These are phyloP conservation scores for Aethes cnicana DNA, from an alignment of 2,888 invertebrate species.

Conservation along the genomic window DNA sequence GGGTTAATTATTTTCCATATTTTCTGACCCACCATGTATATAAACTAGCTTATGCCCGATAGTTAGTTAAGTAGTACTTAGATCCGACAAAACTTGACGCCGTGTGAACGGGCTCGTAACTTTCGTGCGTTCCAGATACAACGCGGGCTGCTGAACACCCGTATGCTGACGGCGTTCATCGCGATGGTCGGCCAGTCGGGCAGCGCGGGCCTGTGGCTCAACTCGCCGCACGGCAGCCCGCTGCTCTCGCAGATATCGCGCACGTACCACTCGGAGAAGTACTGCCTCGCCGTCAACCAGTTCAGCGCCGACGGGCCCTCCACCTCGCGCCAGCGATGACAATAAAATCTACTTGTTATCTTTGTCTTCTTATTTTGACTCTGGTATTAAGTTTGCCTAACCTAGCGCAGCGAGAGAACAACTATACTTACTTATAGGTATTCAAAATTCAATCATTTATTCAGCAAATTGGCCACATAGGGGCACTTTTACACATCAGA, in stretches of 20 bases:
- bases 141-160: slow-evolving; percentile 66
- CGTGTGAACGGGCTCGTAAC: no score
- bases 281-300: slow-evolving; percentile 74
- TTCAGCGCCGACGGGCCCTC: slow-evolving; percentile 61
- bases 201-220: slow-evolving; percentile 70
- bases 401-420: no score
- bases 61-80: no score
- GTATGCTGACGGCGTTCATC: slow-evolving; percentile 74
- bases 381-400: background rate
- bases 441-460: no score
- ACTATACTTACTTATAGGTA: no score
- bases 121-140: slow-evolving; percentile 50
- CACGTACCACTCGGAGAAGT: slow-evolving; percentile 76
- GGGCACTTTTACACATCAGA: no score
- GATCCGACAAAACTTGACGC: no score
- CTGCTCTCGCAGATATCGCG: slow-evolving; percentile 72
- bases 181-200: slow-evolving; percentile 74
- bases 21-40: no score
- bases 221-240: slow-evolving; percentile 73
- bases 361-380: background rate
- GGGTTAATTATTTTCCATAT: no score
- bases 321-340: slow-evolving; percentile 55
- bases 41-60: no score
- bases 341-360: background rate
- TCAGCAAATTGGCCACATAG: no score